A percentile compares a stretch with the other conserved stretches of the same genome.
phyloP scores from a whole-genome alignment of 2,113 vertebrate species.

The Proteles cristata region DNA sequence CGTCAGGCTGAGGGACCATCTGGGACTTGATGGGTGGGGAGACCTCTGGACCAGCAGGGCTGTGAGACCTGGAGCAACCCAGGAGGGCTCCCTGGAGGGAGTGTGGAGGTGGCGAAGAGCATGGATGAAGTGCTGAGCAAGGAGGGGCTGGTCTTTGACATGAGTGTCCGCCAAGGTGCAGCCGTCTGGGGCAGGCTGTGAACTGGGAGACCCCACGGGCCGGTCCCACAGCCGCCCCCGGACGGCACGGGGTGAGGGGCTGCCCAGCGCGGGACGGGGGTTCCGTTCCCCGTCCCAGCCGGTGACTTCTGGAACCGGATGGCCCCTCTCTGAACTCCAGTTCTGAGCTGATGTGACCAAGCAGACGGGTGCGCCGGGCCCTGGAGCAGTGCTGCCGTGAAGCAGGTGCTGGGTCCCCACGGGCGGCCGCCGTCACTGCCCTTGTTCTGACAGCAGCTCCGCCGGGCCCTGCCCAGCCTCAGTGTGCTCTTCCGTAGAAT shows the following conservation, averaged over 20 bases:
- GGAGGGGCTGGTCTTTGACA: too few species aligned
- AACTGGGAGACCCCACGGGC: background rate
- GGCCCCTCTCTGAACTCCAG: background rate
- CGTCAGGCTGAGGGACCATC: background rate
- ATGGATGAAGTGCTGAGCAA: background rate
- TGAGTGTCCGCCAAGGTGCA: fast-evolving
- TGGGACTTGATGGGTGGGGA: background rate
- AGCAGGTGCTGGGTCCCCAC: too few species aligned
- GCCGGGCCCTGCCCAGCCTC: background rate
- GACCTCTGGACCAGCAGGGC: background rate
- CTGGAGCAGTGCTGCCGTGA: background rate
- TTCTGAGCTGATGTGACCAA: too few species aligned
- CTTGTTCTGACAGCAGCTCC: too few species aligned
- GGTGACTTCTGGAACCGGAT: background rate
- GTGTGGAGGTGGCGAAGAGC: background rate
- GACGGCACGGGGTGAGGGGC: background rate
- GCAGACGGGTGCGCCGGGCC: fast-evolving
- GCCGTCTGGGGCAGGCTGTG: background rate
- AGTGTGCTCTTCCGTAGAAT: background rate
- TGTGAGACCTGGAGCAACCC: background rate
- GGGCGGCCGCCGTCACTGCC: too few species aligned
- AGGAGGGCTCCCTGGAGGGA: background rate
- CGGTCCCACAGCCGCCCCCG: fast-evolving
- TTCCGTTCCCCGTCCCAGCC: background rate
- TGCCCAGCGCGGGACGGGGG: background rate